Percentiles rank a stretch among this genome's conserved stretches.
Conservation (phyloP, 92 coral and sea anemone genomes). For the Umimayanthus kanabou region DNA sequence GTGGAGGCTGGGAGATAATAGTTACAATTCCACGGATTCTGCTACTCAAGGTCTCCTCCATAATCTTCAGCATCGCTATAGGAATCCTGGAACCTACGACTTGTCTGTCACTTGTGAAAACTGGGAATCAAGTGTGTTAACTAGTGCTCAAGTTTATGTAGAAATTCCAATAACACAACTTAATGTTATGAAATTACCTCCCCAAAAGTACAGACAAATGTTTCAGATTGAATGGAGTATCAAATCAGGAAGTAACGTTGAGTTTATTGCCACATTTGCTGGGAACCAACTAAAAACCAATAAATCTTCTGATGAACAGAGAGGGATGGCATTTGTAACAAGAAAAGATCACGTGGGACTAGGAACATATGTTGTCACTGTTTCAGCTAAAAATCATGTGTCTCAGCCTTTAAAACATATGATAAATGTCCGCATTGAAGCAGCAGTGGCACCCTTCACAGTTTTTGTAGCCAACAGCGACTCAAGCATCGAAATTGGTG, state of each 20-base stretch:
- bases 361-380: neutral
- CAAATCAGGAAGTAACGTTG: constrained; percentile 11
- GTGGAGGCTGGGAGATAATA: neutral
- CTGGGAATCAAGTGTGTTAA: neutral
- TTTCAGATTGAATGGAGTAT: constrained; percentile 7
- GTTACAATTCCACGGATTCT: neutral
- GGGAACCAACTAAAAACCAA: neutral
- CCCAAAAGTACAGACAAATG: neutral
- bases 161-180: constrained; percentile 6
- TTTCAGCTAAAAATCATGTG: neutral
- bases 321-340: neutral
- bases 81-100: neutral
- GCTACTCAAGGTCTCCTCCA: neutral
- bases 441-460: neutral
- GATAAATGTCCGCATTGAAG: neutral
- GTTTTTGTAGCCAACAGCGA: neutral
- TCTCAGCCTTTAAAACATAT: neutral
- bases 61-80: neutral
- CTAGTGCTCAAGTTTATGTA: neutral
- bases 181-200: neutral
- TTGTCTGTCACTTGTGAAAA: neutral
- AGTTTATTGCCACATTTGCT: constrained; percentile 1
- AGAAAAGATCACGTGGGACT: constrained; percentile 1
- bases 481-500: neutral
- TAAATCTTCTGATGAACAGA: neutral